Base-by-base conservation (phyloP, 1,140 invertebrate species). In the Leptinotarsa defecta region DNA sequence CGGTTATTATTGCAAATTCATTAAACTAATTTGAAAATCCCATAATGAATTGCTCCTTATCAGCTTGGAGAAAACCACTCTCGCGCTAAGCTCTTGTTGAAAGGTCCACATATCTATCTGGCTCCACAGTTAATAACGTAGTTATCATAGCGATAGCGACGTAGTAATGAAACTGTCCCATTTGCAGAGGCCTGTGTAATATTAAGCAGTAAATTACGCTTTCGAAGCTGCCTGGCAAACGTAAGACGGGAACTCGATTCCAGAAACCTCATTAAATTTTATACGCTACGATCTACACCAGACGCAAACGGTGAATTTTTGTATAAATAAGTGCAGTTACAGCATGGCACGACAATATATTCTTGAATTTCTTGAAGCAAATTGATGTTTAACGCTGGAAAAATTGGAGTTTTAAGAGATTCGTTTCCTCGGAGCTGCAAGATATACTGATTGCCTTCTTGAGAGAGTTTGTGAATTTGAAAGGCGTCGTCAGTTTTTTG, bases 131-230 rank as follows among this genome's bases (percentile, higher is more conserved):
- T 79, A 79, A 79, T 79, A 79, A 79, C 76, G 71, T 68, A 79
- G 76, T 79, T 79, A 79, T 79, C 78, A 77, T 77, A 73, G 49
- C 65, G 74, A 77, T 75, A 77, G 71, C 71, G 52, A 71, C 69
- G 68, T 49, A 74, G 78, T 79, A 79, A 79, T 79, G 78, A 79
- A 79, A 79, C 76, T 79, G 78, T 79, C 78, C 78, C 76, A 79
- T 79, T 79, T 79, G 70, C 74, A 61, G 68, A 79, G 76, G 74
- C 67, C 78, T 77, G 71, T 77, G 73, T 77, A 79, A 79, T 79
- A 79, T 79, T 77, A 77, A 76, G 74, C 78, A 76, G 70, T 79
- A 75, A 72, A 79, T 79, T 79, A 79, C 77, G 74, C 76, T 49
- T 74, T 75, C 70, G 64, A 76, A 74, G 76, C 68, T 65, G 34